Conservation (phyloP, 2,113 vertebrate species). For the Typhlomys cinereus region DNA sequence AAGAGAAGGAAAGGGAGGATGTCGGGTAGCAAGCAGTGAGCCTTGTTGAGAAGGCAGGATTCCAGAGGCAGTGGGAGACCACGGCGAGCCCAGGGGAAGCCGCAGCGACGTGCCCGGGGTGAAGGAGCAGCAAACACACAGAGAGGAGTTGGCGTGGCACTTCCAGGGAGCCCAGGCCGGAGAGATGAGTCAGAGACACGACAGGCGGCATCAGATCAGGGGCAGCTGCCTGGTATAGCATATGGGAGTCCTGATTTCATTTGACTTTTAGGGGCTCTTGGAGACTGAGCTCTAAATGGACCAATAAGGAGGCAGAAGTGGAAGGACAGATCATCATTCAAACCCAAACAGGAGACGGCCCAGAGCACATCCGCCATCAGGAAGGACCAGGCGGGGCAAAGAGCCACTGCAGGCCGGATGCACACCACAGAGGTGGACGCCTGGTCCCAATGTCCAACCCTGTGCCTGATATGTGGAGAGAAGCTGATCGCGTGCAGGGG, state of each 20-base stretch:
- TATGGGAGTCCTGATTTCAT: neutral
- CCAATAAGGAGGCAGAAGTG: neutral
- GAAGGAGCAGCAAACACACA: neutral
- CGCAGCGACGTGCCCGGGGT: neutral
- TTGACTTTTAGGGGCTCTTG: neutral
- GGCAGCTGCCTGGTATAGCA: neutral
- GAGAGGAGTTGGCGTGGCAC: too few relatives aligned
- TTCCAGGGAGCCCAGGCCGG: neutral
- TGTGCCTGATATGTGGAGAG: neutral
- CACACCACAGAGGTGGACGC: neutral
- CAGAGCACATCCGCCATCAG: neutral
- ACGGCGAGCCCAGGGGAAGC: neutral
- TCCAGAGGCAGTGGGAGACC: neutral
- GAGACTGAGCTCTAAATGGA: neutral
- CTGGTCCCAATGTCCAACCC: neutral
- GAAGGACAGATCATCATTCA: neutral
- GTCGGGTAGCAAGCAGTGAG: neutral
- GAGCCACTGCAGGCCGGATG: neutral
- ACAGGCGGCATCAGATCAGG: rapidly evolving
- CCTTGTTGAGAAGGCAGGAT: neutral
- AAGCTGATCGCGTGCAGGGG: neutral
- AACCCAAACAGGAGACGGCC: neutral
- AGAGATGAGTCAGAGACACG: neutral
- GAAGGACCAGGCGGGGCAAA: neutral
- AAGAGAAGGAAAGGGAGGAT: neutral